Percentiles rank a stretch among this genome's conserved stretches.
Evolutionary conservation across 2,797 vertebrate species (phyloP).

Genomic region (Peromyscus melanophrys): DNA sequence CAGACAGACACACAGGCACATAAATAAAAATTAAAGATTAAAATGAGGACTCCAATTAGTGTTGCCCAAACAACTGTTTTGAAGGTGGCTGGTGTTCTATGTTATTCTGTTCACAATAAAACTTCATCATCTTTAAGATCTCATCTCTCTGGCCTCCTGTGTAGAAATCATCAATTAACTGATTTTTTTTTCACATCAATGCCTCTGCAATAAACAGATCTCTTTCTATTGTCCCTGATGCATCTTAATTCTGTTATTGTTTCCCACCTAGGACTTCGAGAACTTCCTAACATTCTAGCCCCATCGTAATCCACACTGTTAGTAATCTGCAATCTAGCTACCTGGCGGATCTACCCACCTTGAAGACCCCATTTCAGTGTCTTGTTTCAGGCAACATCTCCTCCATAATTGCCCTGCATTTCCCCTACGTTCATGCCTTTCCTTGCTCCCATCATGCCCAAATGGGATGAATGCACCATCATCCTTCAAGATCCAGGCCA

Average conservation of each 20-base stretch:
- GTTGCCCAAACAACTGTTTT: neutral
- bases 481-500: conserved; percentile 41
- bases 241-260: neutral
- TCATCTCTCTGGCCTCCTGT: neutral
- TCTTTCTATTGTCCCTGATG: neutral
- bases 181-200: neutral
- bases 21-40: neutral
- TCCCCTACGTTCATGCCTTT: neutral
- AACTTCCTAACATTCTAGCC: neutral
- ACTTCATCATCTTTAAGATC: neutral
- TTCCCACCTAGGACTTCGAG: neutral
- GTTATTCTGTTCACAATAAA: neutral
- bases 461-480: neutral
- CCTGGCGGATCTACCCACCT: neutral
- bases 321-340: neutral
- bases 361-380: neutral
- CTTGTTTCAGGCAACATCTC: neutral
- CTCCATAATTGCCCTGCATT: neutral
- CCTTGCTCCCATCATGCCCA: neutral
- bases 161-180: neutral
- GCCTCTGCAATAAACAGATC: neutral
- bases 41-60: neutral
- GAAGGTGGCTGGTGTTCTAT: neutral
- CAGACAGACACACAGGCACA: neutral
- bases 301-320: neutral